Evolutionary conservation across 1,140 invertebrate genomes (phyloP).

Genomic region (Nomia melanderi): DNA sequence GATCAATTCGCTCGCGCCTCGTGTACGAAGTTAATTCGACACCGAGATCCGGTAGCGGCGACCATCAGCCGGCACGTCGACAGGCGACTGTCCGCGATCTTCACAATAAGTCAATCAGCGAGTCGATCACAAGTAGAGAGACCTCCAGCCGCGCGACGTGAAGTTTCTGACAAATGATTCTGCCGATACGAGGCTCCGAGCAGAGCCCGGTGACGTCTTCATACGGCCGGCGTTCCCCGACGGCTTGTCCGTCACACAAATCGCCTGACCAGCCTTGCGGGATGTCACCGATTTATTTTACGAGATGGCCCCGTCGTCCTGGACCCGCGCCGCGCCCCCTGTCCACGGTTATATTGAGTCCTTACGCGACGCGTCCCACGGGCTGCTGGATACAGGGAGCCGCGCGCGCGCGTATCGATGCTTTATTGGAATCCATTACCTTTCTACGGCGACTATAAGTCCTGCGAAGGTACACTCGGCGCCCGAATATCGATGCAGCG

Average conservation of each 20-base stretch:
- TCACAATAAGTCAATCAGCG: conserved; percentile 62
- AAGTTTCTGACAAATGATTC: conserved; percentile 72
- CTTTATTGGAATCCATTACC: conserved; percentile 73
- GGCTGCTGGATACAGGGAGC: conserved; percentile 28
- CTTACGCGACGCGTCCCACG: conserved; percentile 52
- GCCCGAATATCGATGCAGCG: conserved; percentile 56
- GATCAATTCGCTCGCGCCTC: no score
- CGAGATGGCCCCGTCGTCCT: conserved; percentile 59
- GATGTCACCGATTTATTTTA: conserved; percentile 78
- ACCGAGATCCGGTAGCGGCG: conserved; percentile 5
- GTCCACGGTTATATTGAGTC: conserved; percentile 58
- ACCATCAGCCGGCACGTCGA: conserved; percentile 29
- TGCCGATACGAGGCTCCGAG: conserved; percentile 58
- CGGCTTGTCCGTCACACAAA: conserved; percentile 72
- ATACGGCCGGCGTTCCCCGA: conserved; percentile 49
- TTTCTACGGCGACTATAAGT: conserved; percentile 49
- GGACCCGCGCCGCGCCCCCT: conserved; percentile 50
- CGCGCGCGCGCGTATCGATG: conserved; percentile 68
- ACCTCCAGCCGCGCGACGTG: conserved; percentile 58
- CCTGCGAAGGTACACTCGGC: conserved; percentile 24
- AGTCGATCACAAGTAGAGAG: conserved; percentile 55
- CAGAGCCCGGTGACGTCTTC: conserved; percentile 67
- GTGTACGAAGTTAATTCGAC: conserved; percentile 1
- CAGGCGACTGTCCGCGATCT: conserved; percentile 34
- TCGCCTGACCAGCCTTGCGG: conserved; percentile 70